Evolutionary conservation across 2,888 invertebrate genomes (phyloP).

Genomic region (Junonia oenone): DNA sequence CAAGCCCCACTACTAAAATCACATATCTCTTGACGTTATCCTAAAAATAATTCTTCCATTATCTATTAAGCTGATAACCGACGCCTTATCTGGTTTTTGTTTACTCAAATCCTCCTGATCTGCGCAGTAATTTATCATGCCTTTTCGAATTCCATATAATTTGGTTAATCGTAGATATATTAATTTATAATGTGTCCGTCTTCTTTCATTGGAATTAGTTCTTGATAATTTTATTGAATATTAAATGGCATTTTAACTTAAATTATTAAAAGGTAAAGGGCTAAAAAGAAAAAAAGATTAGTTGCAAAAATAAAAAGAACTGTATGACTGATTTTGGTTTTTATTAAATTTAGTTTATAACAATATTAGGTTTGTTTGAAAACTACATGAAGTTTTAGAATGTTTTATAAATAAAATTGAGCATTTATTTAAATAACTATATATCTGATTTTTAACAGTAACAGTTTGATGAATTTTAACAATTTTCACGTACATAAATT

Average conservation of each 20-base stretch:
- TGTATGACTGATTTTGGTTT: constrained; percentile 1
- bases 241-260: not conserved
- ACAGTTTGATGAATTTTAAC: not conserved
- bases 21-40: too few species aligned
- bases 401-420: not conserved
- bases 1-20: not conserved
- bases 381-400: not conserved
- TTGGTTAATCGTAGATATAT: not conserved
- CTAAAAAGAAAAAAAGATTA: constrained; percentile 20
- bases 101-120: too few species aligned
- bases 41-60: too few species aligned
- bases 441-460: not conserved
- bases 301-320: constrained; percentile 22
- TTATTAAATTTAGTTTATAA: constrained; percentile 11
- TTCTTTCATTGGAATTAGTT: not conserved
- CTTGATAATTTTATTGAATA: not conserved
- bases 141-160: not conserved
- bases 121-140: not conserved
- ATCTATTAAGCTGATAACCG: too few species aligned
- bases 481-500: constrained; percentile 23
- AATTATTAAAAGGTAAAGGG: constrained; percentile 8
- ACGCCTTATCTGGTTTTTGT: too few species aligned
- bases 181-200: not conserved
- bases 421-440: not conserved
- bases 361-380: not conserved